phyloP scores from a whole-genome alignment of 1,140 invertebrate species.

The Cydia pomonella region DNA sequence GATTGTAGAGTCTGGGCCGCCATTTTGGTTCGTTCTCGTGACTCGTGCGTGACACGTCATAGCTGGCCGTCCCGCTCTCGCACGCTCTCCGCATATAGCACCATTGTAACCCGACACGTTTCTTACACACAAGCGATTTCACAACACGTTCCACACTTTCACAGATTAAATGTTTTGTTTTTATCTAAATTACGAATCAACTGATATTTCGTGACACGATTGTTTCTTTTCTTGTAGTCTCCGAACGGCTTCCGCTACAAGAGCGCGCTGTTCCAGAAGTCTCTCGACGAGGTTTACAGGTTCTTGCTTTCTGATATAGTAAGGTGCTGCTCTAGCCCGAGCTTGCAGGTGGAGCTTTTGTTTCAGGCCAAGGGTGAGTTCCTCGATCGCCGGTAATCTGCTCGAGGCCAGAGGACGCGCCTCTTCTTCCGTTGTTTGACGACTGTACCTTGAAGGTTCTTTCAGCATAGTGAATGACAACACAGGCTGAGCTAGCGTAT shows the following conservation, averaged over 20 bases:
- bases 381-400: slow-evolving; percentile 73
- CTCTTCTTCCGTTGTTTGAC: slow-evolving; percentile 61
- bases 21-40: slow-evolving; percentile 79
- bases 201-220: slow-evolving; percentile 75
- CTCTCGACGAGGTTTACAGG: slow-evolving; percentile 77
- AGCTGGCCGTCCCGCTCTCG: slow-evolving; percentile 71
- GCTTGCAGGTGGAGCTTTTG: slow-evolving; percentile 78
- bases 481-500: slow-evolving; percentile 18
- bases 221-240: slow-evolving; percentile 77
- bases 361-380: slow-evolving; percentile 75
- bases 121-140: slow-evolving; percentile 80
- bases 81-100: slow-evolving; percentile 79
- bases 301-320: slow-evolving; percentile 79
- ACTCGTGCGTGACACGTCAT: slow-evolving; percentile 78
- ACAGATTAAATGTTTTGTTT: slow-evolving; percentile 79
- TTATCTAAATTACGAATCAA: slow-evolving; percentile 73
- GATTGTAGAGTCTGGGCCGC: slow-evolving; percentile 78
- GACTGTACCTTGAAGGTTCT: slow-evolving; percentile 67
- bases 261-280: slow-evolving; percentile 74
- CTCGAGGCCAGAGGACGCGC: slow-evolving; percentile 59
- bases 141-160: slow-evolving; percentile 80
- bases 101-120: slow-evolving; percentile 81
- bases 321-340: slow-evolving; percentile 74
- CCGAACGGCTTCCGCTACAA: slow-evolving; percentile 75
- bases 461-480: slow-evolving; percentile 71